These are phyloP conservation scores for Piscicola geometra DNA, from an alignment of 2,888 invertebrate genomes.

Conservation along the genomic window DNA sequence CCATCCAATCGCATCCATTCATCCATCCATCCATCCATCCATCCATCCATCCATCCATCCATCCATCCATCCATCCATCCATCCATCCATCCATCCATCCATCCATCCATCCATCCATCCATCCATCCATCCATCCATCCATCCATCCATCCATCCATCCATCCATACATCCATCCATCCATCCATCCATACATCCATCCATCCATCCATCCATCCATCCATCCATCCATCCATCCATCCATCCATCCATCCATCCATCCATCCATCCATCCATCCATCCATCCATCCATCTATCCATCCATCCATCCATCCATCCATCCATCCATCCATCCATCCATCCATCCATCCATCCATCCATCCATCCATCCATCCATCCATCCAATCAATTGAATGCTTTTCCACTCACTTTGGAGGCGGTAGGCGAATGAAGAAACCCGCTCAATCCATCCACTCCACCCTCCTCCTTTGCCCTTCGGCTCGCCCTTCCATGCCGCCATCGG, in stretches of 20 bases:
- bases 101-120: not conserved
- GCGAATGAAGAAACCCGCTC: no score
- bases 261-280: slow-evolving; percentile 12
- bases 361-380: no score
- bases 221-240: not conserved
- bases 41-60: not conserved
- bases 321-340: slow-evolving; percentile 10
- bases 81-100: not conserved
- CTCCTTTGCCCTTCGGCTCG: no score
- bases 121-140: slow-evolving; percentile 8
- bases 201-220: slow-evolving; percentile 7
- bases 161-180: not conserved
- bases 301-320: not conserved
- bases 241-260: not conserved
- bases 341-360: slow-evolving; percentile 7
- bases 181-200: not conserved
- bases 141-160: not conserved
- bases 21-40: not conserved
- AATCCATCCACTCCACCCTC: no score
- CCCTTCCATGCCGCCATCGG: no score
- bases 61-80: not conserved
- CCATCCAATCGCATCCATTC: slow-evolving; percentile 3
- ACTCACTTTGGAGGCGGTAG: no score
- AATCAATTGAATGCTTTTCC: no score
- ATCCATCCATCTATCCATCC: slow-evolving; percentile 21